These are phyloP conservation scores for Himantopus leucocephalus DNA, from an alignment of 2,113 vertebrate species.

Conservation along the genomic window DNA sequence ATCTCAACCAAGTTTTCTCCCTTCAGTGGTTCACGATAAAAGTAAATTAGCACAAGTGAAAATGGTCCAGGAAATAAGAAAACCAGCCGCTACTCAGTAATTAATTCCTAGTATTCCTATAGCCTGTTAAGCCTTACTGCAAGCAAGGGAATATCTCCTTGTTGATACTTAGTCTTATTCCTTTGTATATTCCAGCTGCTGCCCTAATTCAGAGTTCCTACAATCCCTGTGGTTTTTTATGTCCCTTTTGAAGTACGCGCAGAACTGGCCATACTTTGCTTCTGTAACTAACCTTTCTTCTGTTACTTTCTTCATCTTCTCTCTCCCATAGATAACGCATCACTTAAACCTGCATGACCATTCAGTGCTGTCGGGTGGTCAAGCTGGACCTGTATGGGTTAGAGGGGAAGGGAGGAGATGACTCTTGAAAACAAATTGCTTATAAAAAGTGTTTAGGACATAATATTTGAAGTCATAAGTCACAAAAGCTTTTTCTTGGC, in stretches of 20 bases:
- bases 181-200: neutral
- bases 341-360: neutral
- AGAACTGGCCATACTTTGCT: neutral
- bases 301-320: neutral
- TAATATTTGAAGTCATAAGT: neutral
- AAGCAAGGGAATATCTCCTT: neutral
- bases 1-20: neutral
- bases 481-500: neutral
- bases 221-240: neutral
- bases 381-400: neutral
- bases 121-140: neutral
- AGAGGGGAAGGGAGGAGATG: neutral
- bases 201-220: neutral
- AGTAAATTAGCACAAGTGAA: slow-evolving; percentile 4
- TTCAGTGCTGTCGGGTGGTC: neutral
- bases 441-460: neutral
- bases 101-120: neutral
- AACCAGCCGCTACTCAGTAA: neutral
- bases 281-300: neutral
- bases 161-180: neutral
- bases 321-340: neutral
- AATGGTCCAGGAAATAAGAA: neutral
- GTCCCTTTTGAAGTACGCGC: neutral
- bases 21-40: neutral
- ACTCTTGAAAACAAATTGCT: neutral